These are phyloP conservation scores for Liposcelis brunnea DNA, from an alignment of 2,888 invertebrate genomes.

Conservation along the genomic window DNA sequence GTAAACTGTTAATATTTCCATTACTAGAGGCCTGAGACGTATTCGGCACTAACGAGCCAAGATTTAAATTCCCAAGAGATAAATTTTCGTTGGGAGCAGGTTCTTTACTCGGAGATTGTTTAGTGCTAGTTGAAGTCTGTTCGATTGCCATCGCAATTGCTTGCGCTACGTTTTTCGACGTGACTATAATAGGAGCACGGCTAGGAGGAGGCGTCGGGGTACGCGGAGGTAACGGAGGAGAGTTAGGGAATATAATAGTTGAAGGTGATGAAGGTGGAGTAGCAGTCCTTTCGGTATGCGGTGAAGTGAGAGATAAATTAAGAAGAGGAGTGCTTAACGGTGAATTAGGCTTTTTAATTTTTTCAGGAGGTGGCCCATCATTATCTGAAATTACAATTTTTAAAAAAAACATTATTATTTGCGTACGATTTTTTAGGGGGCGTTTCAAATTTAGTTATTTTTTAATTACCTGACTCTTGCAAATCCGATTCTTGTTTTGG, in stretches of 20 bases:
- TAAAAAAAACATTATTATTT: too few species aligned
- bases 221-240: background rate
- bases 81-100: background rate
- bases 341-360: background rate
- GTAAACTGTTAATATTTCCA: background rate
- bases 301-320: conserved; percentile 5
- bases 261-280: background rate
- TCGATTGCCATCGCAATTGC: conserved; percentile 23
- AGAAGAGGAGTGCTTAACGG: background rate
- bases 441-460: too few species aligned
- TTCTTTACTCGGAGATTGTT: background rate
- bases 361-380: background rate
- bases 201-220: conserved; percentile 16
- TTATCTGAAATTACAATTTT: background rate
- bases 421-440: too few species aligned
- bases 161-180: conserved; percentile 36
- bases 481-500: background rate
- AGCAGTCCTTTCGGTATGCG: too few species aligned
- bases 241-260: background rate
- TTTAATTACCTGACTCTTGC: too few species aligned
- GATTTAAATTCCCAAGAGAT: background rate
- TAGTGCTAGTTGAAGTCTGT: background rate
- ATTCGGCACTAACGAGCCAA: background rate
- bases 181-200: conserved; percentile 60
- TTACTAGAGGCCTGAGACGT: background rate